Conservation (phyloP, 2,797 vertebrate species). For the Sparus aurata region DNA sequence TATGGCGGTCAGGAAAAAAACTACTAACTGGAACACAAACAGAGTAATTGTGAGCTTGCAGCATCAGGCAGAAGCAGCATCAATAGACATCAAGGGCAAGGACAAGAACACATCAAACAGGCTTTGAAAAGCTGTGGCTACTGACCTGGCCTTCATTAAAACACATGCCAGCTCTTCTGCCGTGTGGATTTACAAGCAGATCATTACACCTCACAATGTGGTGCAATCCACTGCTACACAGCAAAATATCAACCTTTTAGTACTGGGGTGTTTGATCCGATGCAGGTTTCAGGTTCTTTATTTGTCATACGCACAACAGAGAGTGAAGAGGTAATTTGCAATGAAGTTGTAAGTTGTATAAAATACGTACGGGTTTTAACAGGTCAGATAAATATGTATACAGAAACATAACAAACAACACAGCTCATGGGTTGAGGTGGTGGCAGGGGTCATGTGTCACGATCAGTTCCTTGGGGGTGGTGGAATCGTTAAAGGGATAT, state of each 20-base stretch:
- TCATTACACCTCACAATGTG: background rate
- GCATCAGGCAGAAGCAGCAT: background rate
- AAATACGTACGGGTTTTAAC: no score
- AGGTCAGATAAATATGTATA: no score
- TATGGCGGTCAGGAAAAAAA: background rate
- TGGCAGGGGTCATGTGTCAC: no score
- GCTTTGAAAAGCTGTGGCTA: conserved; percentile 30
- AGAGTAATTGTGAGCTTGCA: background rate
- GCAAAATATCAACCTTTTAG: background rate
- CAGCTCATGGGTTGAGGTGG: no score
- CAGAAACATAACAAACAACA: no score
- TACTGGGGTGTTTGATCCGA: background rate
- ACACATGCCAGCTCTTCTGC: background rate
- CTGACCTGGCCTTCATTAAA: conserved; percentile 26
- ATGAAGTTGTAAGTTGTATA: no score
- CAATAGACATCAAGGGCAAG: conserved; percentile 15
- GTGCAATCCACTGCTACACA: background rate
- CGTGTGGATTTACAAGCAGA: background rate
- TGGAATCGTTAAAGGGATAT: no score
- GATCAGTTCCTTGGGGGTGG: no score
- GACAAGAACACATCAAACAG: conserved; percentile 37
- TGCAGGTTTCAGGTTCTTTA: background rate
- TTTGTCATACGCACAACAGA: background rate
- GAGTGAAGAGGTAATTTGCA: background rate
- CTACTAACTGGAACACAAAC: background rate